Conservation (phyloP, 2,888 invertebrate species). For the Netelia virgata region DNA sequence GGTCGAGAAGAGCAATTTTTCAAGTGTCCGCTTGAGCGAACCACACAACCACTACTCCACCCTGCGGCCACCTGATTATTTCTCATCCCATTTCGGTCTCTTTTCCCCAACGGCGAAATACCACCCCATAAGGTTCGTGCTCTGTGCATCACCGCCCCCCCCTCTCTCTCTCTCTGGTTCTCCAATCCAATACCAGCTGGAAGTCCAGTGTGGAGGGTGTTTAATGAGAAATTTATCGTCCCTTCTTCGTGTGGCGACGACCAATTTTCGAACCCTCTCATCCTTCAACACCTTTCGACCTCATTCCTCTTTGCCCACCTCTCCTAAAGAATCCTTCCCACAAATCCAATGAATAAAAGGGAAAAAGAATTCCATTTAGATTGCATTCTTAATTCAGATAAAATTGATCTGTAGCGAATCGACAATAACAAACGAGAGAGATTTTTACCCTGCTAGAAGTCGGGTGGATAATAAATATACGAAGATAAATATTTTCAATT, state of each 20-base stretch:
- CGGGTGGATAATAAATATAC: not conserved
- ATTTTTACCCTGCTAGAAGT: not conserved
- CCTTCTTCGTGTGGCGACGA: slow-evolving; percentile 67
- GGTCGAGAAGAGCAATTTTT: slow-evolving; percentile 68
- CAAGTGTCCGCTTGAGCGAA: slow-evolving; percentile 68
- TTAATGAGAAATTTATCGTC: slow-evolving; percentile 78
- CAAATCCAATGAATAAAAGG: not conserved
- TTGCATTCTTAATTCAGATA: not conserved
- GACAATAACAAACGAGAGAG: not conserved
- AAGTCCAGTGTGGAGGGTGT: slow-evolving; percentile 65
- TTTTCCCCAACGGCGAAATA: slow-evolving; percentile 61
- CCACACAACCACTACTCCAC: slow-evolving; percentile 53
- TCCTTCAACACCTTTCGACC: slow-evolving; percentile 52
- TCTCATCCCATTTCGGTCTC: slow-evolving; percentile 58
- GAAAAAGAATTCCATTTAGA: not conserved
- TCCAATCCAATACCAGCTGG: slow-evolving; percentile 62
- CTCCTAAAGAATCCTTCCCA: slow-evolving; percentile 15
- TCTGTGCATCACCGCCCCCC: slow-evolving; percentile 58
- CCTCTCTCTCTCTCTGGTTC: slow-evolving; percentile 32
- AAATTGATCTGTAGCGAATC: not conserved
- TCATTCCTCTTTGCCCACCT: slow-evolving; percentile 33
- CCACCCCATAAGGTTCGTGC: slow-evolving; percentile 68
- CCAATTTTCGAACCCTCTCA: slow-evolving; percentile 72
- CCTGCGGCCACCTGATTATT: slow-evolving; percentile 71
- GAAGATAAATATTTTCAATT: slow-evolving; percentile 9